Conservation (phyloP, 2,888 invertebrate species). For the Spatulosminthurus flaviceps region DNA sequence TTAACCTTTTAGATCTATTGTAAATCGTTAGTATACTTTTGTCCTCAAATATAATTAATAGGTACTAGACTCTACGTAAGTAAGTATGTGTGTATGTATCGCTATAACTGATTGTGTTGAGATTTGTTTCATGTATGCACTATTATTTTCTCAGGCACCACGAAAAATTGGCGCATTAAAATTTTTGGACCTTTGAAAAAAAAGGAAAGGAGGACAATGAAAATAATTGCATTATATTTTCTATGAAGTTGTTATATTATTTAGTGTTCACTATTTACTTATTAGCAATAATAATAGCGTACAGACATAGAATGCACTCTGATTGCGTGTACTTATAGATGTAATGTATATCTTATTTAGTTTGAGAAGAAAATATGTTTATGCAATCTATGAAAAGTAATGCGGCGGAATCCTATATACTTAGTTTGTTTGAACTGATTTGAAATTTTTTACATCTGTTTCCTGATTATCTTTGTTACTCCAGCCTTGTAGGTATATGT, state of each 20-base stretch:
- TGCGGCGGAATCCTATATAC: neutral
- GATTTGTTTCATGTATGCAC: neutral
- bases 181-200: no score
- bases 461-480: neutral
- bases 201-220: constrained; percentile 3
- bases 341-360: neutral
- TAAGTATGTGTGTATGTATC: no score
- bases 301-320: no score
- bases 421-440: neutral
- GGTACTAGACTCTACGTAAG: no score
- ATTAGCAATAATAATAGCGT: no score
- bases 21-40: no score
- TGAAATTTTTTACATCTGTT: neutral
- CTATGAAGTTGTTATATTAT: neutral
- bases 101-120: no score
- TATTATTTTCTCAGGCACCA: no score
- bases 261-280: no score
- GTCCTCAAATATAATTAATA: no score
- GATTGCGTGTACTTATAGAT: neutral
- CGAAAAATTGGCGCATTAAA: no score
- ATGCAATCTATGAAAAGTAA: neutral
- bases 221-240: neutral
- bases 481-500: neutral
- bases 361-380: neutral
- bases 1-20: no score